A percentile compares a stretch with the other conserved stretches of the same genome.
Evolutionary conservation across 2,113 vertebrate species (phyloP).

Genomic region (Paraplagusia blochii): DNA sequence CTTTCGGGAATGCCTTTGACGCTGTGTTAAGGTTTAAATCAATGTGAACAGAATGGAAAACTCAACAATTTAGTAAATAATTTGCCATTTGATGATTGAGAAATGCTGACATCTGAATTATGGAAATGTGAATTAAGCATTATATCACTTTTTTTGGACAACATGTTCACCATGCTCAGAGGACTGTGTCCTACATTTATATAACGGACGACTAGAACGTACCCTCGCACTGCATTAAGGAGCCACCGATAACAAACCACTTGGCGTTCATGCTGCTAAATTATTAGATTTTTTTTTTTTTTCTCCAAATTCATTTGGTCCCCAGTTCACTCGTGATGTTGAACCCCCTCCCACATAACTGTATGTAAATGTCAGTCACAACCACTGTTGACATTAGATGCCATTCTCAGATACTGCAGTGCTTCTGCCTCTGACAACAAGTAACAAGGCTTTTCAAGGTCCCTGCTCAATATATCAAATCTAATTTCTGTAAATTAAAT

Average conservation of each 20-base stretch:
- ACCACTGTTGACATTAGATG: slow-evolving; percentile 51
- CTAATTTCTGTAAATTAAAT: slow-evolving; percentile 37
- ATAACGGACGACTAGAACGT: slow-evolving; percentile 12
- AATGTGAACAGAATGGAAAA: slow-evolving; percentile 21
- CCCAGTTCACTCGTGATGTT: slow-evolving; percentile 31
- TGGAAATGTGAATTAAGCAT: too few species aligned
- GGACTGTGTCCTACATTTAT: too few species aligned
- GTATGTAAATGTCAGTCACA: slow-evolving; percentile 53
- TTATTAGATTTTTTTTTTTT: slow-evolving; percentile 1
- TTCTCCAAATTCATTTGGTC: slow-evolving; percentile 12
- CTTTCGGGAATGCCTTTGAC: slow-evolving; percentile 38
- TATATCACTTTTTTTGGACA: too few species aligned
- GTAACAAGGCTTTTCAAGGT: slow-evolving; percentile 22
- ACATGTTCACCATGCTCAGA: too few species aligned
- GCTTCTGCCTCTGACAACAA: slow-evolving; percentile 16
- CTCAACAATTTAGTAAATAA: slow-evolving; percentile 26
- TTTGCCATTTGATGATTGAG: slow-evolving; percentile 14
- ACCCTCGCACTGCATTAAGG: neutral
- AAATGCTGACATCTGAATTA: too few species aligned
- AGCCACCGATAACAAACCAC: neutral
- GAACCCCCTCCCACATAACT: slow-evolving; percentile 39
- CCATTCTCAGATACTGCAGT: slow-evolving; percentile 18
- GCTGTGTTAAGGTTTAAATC: slow-evolving; percentile 32
- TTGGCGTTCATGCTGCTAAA: neutral
- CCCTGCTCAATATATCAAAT: slow-evolving; percentile 2